A percentile compares a stretch with the other conserved stretches of the same genome.
These are phyloP conservation scores for Siniperca knerii DNA, from an alignment of 2,113 vertebrate species.

Conservation along the genomic window DNA sequence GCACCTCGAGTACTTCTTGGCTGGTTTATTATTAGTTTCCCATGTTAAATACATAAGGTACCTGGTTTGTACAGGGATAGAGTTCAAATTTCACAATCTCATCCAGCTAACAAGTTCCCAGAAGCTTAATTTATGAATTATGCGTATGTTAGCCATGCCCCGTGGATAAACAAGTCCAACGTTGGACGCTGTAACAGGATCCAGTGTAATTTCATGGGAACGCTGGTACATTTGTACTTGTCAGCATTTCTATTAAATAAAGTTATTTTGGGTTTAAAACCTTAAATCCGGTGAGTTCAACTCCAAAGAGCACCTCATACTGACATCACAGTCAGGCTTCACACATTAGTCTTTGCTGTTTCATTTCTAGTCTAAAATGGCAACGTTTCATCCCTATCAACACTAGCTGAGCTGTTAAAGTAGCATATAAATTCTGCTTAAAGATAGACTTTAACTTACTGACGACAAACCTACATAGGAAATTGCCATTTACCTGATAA, in stretches of 20 bases:
- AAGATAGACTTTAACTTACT: not conserved
- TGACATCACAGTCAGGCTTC: not conserved
- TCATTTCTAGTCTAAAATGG: not conserved
- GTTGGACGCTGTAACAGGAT: not conserved
- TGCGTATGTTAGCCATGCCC: not conserved
- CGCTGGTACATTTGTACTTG: not conserved
- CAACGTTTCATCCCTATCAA: not conserved
- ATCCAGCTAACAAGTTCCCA: not conserved
- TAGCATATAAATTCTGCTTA: not conserved
- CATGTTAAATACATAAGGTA: not conserved
- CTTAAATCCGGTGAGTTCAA: not conserved
- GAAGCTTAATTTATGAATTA: not conserved
- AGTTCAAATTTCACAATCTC: slow-evolving; percentile 2
- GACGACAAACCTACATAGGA: not conserved
- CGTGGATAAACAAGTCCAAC: not conserved
- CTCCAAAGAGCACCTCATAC: not conserved
- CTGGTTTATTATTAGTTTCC: slow-evolving; percentile 8
- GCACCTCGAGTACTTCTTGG: not conserved
- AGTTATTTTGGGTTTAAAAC: not conserved
- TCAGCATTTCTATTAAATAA: not conserved
- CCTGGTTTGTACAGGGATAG: not conserved
- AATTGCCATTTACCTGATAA: slow-evolving; percentile 81
- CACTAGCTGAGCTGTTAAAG: not conserved
- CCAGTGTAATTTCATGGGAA: not conserved
- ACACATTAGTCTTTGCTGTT: not conserved